Base-by-base conservation (phyloP, 2,797 vertebrate genomes). In the Scarus forsteni region DNA sequence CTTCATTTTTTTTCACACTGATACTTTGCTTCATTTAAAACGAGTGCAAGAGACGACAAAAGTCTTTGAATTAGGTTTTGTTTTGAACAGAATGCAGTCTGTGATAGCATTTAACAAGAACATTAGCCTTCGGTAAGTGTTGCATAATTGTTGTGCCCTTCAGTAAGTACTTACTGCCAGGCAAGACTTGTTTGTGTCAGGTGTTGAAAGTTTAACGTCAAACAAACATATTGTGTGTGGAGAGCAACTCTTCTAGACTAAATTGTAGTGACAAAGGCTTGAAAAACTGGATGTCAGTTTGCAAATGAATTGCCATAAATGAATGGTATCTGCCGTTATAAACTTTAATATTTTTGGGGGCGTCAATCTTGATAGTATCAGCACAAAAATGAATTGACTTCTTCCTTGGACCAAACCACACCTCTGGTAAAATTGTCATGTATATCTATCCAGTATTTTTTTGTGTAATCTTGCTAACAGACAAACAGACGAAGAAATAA, bases 1-100 rank as follows among this genome's bases (percentile, higher is more conserved):
- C 67, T 85, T 80, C 42, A 19, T 76, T 80, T 81, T 59, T 66
- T 87, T 78, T 27, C 66, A 72, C 61, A 63, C 77, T 62, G 73
- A 77, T 72, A 59, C 60, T 79, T 19, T 39, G 63, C 19, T 55
- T 64, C 42, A 45, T 83, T 84, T 72, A 18, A 78, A 82, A 57
- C 16, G 66, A 74, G 61, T 73, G 53, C 53, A 38, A 34, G 55
- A n/a, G 8, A 75, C 1, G 39, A 72, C 58, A 80, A 66, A 80
- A 69, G 45, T 67, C 60, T 85, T 82, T 81, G 69, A 72, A 59
- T 75, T 55, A 1, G 14, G 35, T 67, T 43, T 62, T 40, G 50
- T 77, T 61, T 42, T 19, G 10, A 84, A 60, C 57, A 36, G 36
- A 79, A 64, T n/a, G 15, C 27, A 78, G 57, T 73, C 65, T 63